These are phyloP conservation scores for Acromyrmex echinatior DNA, from an alignment of 1,140 invertebrate genomes.

Conservation along the genomic window DNA sequence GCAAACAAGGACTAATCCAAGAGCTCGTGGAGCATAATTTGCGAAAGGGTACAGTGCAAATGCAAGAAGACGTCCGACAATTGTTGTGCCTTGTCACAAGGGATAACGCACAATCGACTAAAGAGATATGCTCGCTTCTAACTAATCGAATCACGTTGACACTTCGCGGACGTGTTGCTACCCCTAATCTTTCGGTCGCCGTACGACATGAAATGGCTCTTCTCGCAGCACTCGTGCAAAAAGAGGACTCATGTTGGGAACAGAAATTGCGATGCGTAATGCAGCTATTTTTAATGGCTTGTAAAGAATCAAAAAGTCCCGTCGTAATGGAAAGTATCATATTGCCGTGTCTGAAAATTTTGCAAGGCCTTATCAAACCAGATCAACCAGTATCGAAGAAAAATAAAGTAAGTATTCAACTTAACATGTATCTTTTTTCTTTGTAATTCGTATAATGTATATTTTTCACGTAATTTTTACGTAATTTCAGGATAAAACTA, in stretches of 20 bases:
- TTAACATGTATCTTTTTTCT: background rate
- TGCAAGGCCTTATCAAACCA: constrained; percentile 93
- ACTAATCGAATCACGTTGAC: constrained; percentile 93
- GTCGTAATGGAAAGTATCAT: constrained; percentile 93
- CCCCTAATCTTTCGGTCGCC: constrained; percentile 91
- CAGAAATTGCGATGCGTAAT: constrained; percentile 96
- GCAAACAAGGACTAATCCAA: constrained; percentile 95
- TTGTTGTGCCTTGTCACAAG: constrained; percentile 96
- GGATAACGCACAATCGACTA: constrained; percentile 95
- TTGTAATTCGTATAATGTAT: constrained; percentile 22
- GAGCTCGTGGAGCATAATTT: constrained; percentile 97
- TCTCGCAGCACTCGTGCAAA: constrained; percentile 94
- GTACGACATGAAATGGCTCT: constrained; percentile 96
- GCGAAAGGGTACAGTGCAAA: constrained; percentile 92
- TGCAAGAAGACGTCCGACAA: constrained; percentile 95
- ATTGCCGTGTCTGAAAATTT: constrained; percentile 94
- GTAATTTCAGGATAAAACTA: constrained; percentile 85
- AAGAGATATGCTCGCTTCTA: constrained; percentile 94
- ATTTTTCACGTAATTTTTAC: constrained; percentile 4
- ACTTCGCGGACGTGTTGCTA: constrained; percentile 90
- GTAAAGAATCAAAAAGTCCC: constrained; percentile 90
- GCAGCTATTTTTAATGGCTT: constrained; percentile 93
- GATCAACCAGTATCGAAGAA: constrained; percentile 88
- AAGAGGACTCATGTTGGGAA: constrained; percentile 98
- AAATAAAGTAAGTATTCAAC: constrained; percentile 81